phyloP scores from a whole-genome alignment of 1,140 invertebrate species.

The Chlorops oryzae region DNA sequence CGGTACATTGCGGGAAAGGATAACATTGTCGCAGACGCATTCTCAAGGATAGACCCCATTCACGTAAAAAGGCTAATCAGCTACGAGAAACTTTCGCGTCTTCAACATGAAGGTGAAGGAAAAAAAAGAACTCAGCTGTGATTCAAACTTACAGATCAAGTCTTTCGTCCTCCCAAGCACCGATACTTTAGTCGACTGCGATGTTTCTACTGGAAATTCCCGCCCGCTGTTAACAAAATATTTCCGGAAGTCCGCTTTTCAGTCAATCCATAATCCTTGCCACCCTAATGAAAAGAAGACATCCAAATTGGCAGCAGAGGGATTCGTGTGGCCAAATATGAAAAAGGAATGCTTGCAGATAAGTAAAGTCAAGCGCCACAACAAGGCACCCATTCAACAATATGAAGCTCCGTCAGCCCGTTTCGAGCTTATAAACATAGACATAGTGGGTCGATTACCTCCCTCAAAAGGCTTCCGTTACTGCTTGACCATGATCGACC shows the following conservation, averaged over 20 bases:
- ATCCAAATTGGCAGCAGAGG: background rate
- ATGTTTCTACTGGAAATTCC: slow-evolving; percentile 9
- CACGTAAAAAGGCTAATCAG: no score
- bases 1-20: slow-evolving; percentile 34
- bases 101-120: slow-evolving; percentile 1
- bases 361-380: slow-evolving; percentile 5
- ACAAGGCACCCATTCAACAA: background rate
- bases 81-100: slow-evolving; percentile 1
- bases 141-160: slow-evolving; percentile 3
- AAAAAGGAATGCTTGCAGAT: background rate
- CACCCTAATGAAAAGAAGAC: background rate
- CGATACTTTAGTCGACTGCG: background rate
- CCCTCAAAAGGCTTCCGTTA: slow-evolving; percentile 15
- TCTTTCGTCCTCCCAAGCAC: background rate
- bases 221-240: background rate
- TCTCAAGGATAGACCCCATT: slow-evolving; percentile 36
- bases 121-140: background rate
- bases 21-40: slow-evolving; percentile 38
- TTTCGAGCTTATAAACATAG: no score
- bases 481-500: slow-evolving; percentile 29
- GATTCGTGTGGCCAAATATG: slow-evolving; percentile 1
- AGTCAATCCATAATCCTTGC: background rate
- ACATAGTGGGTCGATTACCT: no score
- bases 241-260: background rate
- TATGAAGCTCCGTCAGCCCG: background rate